phyloP scores from a whole-genome alignment of 2,888 invertebrate genomes.

The Drosophila rellima region DNA sequence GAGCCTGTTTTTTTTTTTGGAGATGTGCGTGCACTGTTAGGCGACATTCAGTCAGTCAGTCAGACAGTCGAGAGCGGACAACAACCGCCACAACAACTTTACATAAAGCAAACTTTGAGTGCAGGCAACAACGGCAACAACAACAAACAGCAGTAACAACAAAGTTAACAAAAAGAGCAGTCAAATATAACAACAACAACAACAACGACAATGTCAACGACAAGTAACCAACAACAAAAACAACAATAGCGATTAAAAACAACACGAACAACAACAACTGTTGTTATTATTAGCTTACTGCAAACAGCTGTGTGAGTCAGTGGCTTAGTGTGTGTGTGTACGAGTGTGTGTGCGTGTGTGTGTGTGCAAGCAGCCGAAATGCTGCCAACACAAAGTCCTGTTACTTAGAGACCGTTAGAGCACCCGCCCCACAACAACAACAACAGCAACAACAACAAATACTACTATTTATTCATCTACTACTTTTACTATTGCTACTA shows the following conservation, averaged over 20 bases:
- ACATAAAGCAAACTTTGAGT: slow-evolving; percentile 21
- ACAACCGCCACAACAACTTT: slow-evolving; percentile 62
- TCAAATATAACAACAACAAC: slow-evolving; percentile 25
- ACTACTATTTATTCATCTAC: slow-evolving; percentile 1
- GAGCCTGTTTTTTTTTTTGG: slow-evolving; percentile 9
- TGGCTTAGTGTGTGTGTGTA: slow-evolving; percentile 13
- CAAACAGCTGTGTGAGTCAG: slow-evolving; percentile 63
- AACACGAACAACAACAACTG: slow-evolving; percentile 18
- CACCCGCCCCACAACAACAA: slow-evolving; percentile 13
- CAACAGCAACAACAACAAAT: slow-evolving; percentile 2
- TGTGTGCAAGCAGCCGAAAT: slow-evolving; percentile 43
- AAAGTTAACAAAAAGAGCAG: not conserved
- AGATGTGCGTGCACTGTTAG: slow-evolving; percentile 42
- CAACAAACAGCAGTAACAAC: slow-evolving; percentile 12
- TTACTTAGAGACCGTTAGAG: slow-evolving; percentile 2
- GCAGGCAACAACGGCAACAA: slow-evolving; percentile 17
- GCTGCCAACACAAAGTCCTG: slow-evolving; percentile 16
- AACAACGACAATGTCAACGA: slow-evolving; percentile 14
- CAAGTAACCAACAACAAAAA: slow-evolving; percentile 2
- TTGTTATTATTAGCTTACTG: slow-evolving; percentile 19
- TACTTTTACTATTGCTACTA: slow-evolving; percentile 2
- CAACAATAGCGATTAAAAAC: slow-evolving; percentile 9
- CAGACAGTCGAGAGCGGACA: slow-evolving; percentile 59
- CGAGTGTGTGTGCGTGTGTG: slow-evolving; percentile 10
- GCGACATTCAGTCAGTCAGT: slow-evolving; percentile 25